Evolutionary conservation across 35 echinoderm and acorn worm species (phyloP), one percentile per base, ranked within the genome.

Genomic region (Ophiothrix spiculata): DNA sequence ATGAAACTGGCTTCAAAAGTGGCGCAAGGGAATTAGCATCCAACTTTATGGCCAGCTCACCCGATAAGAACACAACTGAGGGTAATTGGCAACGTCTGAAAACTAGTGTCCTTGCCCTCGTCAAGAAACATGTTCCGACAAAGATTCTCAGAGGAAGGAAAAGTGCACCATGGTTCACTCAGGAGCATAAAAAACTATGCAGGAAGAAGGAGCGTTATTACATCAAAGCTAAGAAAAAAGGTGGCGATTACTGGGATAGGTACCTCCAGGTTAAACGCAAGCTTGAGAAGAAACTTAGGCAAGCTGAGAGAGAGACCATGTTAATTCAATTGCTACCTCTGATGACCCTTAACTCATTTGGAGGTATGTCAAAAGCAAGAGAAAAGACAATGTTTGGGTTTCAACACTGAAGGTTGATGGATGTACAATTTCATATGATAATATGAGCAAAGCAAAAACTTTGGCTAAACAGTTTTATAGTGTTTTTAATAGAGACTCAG

Each of bases 181-280:
- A 40, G 0, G 81, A 88, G 35, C 4, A 80, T 1, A 88, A 80
- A 64, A 38, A 56, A 29, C 60, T 80, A 19, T 69, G 25, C 19
- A 76, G 54, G 1, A 89, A 89, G 37, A 89, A 89, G 46, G 87
- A 89, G 42, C 64, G 75, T 17, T 32, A 21, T 25, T 89, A 82
- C 37, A 82, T 33, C 31, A 82, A 41, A 36, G 87, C 87, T 0
- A 89, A 82, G 35, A 83, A 89, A 46, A 35, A 14, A 35, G 87
- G 87, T 39, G 31, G 3, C 0, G 8, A 0, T 4, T 56, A 89
- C 37, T 89, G 87, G 79, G 69, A 75, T n/a, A n/a, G n/a, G n/a
- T n/a, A n/a, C n/a, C n/a, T n/a, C n/a, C n/a, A n/a, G n/a, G n/a
- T n/a, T n/a, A n/a, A n/a, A n/a, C n/a, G n/a, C 1, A 82, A 36